These are phyloP conservation scores for Poecilia wingei DNA, from an alignment of 2,797 vertebrate genomes.

Conservation along the genomic window DNA sequence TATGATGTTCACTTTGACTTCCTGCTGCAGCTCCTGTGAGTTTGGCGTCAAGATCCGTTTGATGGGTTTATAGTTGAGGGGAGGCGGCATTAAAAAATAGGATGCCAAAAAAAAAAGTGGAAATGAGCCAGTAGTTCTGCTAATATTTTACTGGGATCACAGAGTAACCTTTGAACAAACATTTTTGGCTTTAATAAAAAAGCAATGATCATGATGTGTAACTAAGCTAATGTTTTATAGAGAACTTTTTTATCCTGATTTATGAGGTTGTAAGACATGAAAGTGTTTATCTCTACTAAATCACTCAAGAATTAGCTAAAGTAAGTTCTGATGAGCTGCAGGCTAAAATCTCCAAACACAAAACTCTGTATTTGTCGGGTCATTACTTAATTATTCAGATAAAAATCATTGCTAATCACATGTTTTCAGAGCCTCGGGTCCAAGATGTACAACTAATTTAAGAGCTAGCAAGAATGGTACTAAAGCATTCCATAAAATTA, in stretches of 20 bases:
- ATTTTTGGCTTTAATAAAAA: neutral
- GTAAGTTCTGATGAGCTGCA: neutral
- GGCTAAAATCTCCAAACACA: neutral
- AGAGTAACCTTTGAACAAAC: neutral
- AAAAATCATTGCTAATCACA: neutral
- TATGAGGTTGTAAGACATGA: neutral
- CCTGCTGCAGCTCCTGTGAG: constrained; percentile 84
- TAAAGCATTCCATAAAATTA: neutral
- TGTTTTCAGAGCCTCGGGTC: neutral
- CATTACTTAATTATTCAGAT: neutral
- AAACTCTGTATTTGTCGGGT: neutral
- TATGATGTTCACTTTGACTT: constrained; percentile 85
- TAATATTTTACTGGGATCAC: neutral
- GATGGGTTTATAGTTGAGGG: constrained; percentile 13
- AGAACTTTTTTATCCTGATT: neutral
- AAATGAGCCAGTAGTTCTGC: constrained; percentile 44
- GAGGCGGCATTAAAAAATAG: constrained; percentile 37
- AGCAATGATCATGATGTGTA: too few species aligned
- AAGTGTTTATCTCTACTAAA: neutral
- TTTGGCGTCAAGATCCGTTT: constrained; percentile 13
- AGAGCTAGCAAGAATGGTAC: too few species aligned
- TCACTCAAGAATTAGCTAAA: neutral
- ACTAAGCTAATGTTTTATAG: neutral
- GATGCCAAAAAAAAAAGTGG: constrained; percentile 45
- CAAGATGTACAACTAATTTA: neutral